Percentiles rank a stretch among this genome's conserved stretches.
These are phyloP conservation scores for Musca domestica DNA, from an alignment of 1,140 invertebrate species.

Conservation along the genomic window DNA sequence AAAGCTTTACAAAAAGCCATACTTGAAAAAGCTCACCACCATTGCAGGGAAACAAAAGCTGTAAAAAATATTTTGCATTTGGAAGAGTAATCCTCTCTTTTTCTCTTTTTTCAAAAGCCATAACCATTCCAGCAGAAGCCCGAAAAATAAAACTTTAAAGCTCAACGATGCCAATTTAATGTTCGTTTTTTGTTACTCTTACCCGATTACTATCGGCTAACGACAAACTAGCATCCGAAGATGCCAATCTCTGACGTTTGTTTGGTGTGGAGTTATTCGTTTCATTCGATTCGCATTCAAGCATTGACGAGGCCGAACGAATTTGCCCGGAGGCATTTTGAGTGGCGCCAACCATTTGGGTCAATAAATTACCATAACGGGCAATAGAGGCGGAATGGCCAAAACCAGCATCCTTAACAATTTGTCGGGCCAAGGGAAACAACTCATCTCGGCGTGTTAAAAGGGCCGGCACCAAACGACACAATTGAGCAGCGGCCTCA, in stretches of 20 bases:
- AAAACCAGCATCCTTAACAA: conserved; percentile 90
- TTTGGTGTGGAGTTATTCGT: conserved; percentile 23
- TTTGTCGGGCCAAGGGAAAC: conserved; percentile 90
- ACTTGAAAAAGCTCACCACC: not conserved
- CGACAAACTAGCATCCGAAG: conserved; percentile 40
- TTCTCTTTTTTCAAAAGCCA: not conserved
- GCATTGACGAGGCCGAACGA: not conserved
- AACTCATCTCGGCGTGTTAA: conserved; percentile 91
- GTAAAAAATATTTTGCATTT: not conserved
- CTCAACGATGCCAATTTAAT: conserved; percentile 29
- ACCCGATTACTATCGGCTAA: conserved; percentile 44
- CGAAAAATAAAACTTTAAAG: not conserved
- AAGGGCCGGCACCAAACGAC: conserved; percentile 82
- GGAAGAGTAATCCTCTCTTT: too few species aligned
- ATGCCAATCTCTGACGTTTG: conserved; percentile 43
- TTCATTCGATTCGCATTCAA: conserved; percentile 41
- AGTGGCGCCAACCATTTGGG: conserved; percentile 34
- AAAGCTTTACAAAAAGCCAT: too few species aligned
- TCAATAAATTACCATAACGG: conserved; percentile 41
- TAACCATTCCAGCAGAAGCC: not conserved
- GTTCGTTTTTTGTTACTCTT: conserved; percentile 36
- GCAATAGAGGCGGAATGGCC: conserved; percentile 51
- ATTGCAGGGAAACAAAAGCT: not conserved
- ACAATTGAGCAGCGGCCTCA: conserved; percentile 95
- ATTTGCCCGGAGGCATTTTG: conserved; percentile 16